Evolutionary conservation across 2,113 vertebrate genomes (phyloP), one percentile per base, ranked within the genome.

Genomic region (Micronycteris hirsuta): DNA sequence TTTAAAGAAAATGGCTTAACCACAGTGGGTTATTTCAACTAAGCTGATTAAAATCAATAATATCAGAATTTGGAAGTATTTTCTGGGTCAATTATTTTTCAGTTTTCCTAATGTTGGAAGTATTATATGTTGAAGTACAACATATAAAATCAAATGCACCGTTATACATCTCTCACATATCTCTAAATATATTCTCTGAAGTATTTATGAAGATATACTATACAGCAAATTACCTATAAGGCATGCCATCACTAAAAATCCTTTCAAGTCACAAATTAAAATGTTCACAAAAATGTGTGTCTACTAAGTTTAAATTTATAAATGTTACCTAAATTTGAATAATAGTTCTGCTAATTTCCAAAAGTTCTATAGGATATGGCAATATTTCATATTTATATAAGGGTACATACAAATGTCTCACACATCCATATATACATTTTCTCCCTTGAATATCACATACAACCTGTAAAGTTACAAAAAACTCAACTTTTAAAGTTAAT

Each of bases 1-100:
- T 95, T 58, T 87, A 71, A 87, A 92, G 80, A 82, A 95, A 97
- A 93, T 1, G 92, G 78, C 88, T 87, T 86, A 86, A 78, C 45
- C 2, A 5, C 22, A 84, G 63, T 65, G 73, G n/a, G 28, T 56
- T 83, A 68, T 7, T 80, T 93, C 63, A 83, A 38, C 49, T 76
- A 87, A 52, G 31, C 1, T 95, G 70, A 95, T 78, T 91, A 91
- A 86, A 93, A 81, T 76, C 61, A 86, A 77, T 47, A 80, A 52
- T 38, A 61, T 68, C 41, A 74, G 45, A 91, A 77, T 68, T 67
- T 70, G 26, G 47, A 91, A 94, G 33, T 38, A 80, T 87, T 91
- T 95, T 83, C 77, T 67, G 24, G 20, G n/a, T 73, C 33, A 52
- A 71, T 19, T 45, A 68, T 74, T 82, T 76, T 91, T 82, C 41